Evolutionary conservation across 2,888 invertebrate genomes (phyloP).

Genomic region (Hydrotaea diabolus): DNA sequence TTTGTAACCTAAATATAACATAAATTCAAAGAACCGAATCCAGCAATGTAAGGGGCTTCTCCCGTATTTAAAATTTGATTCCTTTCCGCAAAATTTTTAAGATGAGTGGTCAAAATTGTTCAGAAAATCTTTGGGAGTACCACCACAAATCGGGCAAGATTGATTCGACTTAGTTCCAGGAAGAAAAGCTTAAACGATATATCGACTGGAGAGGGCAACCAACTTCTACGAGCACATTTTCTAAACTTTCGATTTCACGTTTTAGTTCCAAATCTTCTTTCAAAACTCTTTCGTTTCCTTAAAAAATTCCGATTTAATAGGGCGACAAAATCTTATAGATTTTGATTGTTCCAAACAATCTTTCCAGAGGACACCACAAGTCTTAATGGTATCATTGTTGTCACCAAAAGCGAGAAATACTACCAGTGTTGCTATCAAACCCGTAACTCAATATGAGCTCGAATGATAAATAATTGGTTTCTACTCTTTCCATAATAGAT

Average conservation of each 20-base stretch:
- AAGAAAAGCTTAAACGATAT: slow-evolving; percentile 29
- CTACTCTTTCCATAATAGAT: slow-evolving; percentile 25
- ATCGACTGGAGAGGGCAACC: slow-evolving; percentile 36
- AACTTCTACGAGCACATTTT: slow-evolving; percentile 40
- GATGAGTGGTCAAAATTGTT: too few relatives aligned
- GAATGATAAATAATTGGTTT: slow-evolving; percentile 35
- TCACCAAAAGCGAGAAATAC: slow-evolving; percentile 34
- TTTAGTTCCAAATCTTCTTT: slow-evolving; percentile 44
- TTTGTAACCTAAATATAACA: slow-evolving; percentile 46
- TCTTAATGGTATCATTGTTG: slow-evolving; percentile 47
- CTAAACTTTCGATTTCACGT: slow-evolving; percentile 38
- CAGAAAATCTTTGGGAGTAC: slow-evolving; percentile 43
- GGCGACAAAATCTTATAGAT: too few relatives aligned
- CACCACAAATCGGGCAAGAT: slow-evolving; percentile 44
- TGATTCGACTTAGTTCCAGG: slow-evolving; percentile 43
- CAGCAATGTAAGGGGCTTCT: slow-evolving; percentile 43
- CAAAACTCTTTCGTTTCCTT: slow-evolving; percentile 42
- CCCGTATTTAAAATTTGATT: slow-evolving; percentile 38
- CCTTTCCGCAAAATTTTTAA: slow-evolving; percentile 35
- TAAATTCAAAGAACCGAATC: too few relatives aligned
- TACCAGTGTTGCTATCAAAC: slow-evolving; percentile 51
- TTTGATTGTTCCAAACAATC: slow-evolving; percentile 45
- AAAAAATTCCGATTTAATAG: slow-evolving; percentile 39
- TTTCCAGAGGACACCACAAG: slow-evolving; percentile 39
- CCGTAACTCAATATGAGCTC: slow-evolving; percentile 51